These are phyloP conservation scores for Morpho deidamia DNA, from an alignment of 2,888 invertebrate species.

Conservation along the genomic window DNA sequence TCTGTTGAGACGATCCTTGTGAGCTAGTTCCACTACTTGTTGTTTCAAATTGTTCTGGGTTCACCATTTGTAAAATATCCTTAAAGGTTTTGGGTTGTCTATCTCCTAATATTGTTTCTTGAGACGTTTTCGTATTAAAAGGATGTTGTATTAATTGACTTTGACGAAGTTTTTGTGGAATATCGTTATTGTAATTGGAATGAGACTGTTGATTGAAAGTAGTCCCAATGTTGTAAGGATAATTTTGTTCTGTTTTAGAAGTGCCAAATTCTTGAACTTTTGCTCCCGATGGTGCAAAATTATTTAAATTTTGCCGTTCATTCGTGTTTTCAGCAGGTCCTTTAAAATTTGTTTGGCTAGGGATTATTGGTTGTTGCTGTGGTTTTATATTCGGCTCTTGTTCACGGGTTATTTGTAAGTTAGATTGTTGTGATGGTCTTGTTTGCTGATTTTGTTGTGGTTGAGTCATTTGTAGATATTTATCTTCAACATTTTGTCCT, in stretches of 20 bases:
- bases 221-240: not conserved
- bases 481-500: slow-evolving; percentile 1
- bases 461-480: slow-evolving; percentile 2
- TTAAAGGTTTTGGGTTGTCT: slow-evolving; percentile 17
- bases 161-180: not conserved
- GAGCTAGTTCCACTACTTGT: slow-evolving; percentile 10
- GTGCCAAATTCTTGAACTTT: not conserved
- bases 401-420: not conserved
- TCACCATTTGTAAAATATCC: slow-evolving; percentile 16
- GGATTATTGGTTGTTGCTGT: not conserved
- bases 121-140: not conserved
- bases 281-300: not conserved
- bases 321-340: not conserved
- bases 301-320: not conserved
- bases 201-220: not conserved
- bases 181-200: not conserved
- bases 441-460: not conserved
- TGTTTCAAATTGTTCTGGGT: slow-evolving; percentile 15
- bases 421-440: not conserved
- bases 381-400: slow-evolving; percentile 1
- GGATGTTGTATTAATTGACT: not conserved
- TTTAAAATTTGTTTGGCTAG: not conserved
- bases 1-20: slow-evolving; percentile 5
- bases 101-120: slow-evolving; percentile 4
- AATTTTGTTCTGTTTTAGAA: not conserved